Base-by-base conservation (phyloP, 2,797 vertebrate species). In the Macropodus opercularis region DNA sequence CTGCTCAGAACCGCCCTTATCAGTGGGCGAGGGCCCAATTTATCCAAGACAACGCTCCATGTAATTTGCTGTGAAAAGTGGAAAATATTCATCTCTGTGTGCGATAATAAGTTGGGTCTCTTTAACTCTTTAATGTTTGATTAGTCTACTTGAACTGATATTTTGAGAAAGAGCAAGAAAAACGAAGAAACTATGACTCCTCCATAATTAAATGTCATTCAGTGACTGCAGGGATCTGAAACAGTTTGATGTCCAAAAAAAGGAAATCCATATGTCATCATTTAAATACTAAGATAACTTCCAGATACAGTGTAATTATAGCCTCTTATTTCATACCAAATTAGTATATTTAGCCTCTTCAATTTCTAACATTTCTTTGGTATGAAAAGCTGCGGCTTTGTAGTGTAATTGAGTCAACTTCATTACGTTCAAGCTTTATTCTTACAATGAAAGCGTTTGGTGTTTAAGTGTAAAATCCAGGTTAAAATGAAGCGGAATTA, bases 11-110 rank as follows among this genome's bases (percentile, higher is more conserved):
- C 43, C 68, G 40, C 68, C 75, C 90, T 90, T 89, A 91, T 92
- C 90, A 73, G 80, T 32, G 53, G 60, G 81, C 79, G 82, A 84
- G 87, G 82, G 87, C 87, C 90, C 76, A 74, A 86, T 90, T 89
- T 89, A 87, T 88, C 80, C 61, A 41, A 63, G 19, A 87, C 88
- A 89, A 84, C 38, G 85, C 75, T 76, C 64, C 69, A 42, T 83
- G 79, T 87, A 90, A 92, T 90, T 90, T 84, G 75, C 85, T 79
- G 75, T 64, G 81, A 87, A 90, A 90, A 90, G 83, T 80, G 75
- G 73, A 49, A 87, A 90, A 89, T 87, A 55, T 76, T 84, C 81
- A 63, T 80, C 85, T 86, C 80, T 80, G 84, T 76, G 56, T 60
- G 81, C 80, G 26, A 57, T 84, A 86, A 78, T 76, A 79, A 87